Percentiles rank a stretch among this genome's conserved stretches.
Conservation (phyloP, 2,888 invertebrate genomes). For the Polia nebulosa region DNA sequence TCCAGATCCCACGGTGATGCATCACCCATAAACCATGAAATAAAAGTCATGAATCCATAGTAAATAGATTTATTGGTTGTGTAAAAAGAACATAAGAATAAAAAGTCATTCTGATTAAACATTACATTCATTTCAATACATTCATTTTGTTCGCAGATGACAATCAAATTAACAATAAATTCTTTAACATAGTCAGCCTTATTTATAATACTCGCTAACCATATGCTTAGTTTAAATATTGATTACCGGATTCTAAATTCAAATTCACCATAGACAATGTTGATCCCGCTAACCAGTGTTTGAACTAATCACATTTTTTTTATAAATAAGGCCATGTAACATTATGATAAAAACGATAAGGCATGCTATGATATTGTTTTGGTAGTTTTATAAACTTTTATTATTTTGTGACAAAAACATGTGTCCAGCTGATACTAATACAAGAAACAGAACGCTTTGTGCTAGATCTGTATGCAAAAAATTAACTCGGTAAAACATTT, state of each 20-base stretch:
- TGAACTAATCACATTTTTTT: no score
- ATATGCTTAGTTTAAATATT: no score
- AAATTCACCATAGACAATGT: no score
- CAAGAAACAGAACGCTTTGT: constrained; percentile 13
- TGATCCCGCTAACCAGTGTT: no score
- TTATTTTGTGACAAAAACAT: constrained; percentile 28
- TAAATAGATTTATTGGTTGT: constrained; percentile 56
- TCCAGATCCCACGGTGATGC: no score
- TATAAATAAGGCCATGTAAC: no score
- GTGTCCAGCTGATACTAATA: background rate
- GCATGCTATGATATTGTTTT: constrained; percentile 18
- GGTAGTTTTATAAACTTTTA: constrained; percentile 20
- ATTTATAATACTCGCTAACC: no score
- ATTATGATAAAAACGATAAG: constrained; percentile 15
- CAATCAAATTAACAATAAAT: constrained; percentile 13
- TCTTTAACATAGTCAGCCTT: no score
- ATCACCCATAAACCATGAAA: background rate
- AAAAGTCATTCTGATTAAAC: constrained; percentile 37
- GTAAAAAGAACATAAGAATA: constrained; percentile 49
- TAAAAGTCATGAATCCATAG: constrained; percentile 30
- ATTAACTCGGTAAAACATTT: background rate
- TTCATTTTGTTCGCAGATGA: constrained; percentile 51
- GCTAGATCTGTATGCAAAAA: constrained; percentile 7
- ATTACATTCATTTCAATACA: constrained; percentile 39
- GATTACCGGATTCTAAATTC: no score